Percentiles rank a stretch among this genome's conserved stretches.
These are phyloP conservation scores for pig (Sus scrofa) DNA, from an alignment of 2,113 vertebrate genomes.

Conservation along the genomic window T2T-Sscrofa CM000812.6:251442001-251442500, in stretches of 20 bases:
- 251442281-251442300: background rate
- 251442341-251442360: background rate
- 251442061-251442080: background rate
- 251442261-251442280: background rate
- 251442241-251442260: background rate
- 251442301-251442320: background rate
- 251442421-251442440: background rate
- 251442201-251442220: background rate
- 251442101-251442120: background rate
- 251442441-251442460: background rate
- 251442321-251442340: background rate
- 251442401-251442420: background rate
- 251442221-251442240: background rate
- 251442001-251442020: background rate
- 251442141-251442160: background rate
- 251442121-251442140: background rate
- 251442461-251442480: fast-evolving
- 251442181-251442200: background rate
- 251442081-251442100: background rate
- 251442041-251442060: background rate
- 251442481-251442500: background rate
- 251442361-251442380: background rate
- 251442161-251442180: background rate
- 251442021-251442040: too few species aligned
- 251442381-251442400: background rate